Base-by-base conservation (phyloP, 2,888 invertebrate species). In the Plusia festucae region DNA sequence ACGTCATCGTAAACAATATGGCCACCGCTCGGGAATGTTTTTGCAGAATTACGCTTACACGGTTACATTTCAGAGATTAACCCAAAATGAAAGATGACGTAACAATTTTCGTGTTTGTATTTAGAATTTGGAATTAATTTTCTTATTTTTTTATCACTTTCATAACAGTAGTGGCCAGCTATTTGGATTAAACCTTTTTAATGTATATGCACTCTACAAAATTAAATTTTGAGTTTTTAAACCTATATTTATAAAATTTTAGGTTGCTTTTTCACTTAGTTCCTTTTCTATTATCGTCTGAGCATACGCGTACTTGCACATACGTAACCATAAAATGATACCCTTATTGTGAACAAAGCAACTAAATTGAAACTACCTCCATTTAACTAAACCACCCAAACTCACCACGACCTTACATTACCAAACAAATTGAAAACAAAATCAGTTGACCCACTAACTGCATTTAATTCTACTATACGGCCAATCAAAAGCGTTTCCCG, bases 1-100 rank as follows among this genome's bases (percentile, higher is more conserved):
- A 82, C 85, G 85, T 83, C 85, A 84, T 71, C 78, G 78, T 70
- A 79, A 83, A 79, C 77, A 83, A 84, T 78, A 85, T 85, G 83
- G 83, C 85, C 59, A 78, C 73, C 72, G 62, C 73, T 53, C 61
- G 60, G 66, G 76, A 73, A 73, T 79, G 81, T 80, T 80, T 80
- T 80, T 55, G 71, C 69, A 74, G 73, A 78, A 76, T 78, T 76
- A 76, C 69, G 79, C 79, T 79, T 74, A 77, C 71, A 63, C 69
- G 55, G 71, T 76, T 70, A 77, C 76, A 68, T 79, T 79, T 76
- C 5, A 57, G 74, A 74, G 79, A 79, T 79, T 79, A 76, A 79
- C 69, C 69, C 61, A 59, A 62, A 79, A 76, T 74, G 62, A 74
- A 66, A 44, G 70, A 76, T 78, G 78, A 76, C 61, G 71, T 61